phyloP scores from a whole-genome alignment of 1,140 invertebrate species.

The Drosophila ambigua region DNA sequence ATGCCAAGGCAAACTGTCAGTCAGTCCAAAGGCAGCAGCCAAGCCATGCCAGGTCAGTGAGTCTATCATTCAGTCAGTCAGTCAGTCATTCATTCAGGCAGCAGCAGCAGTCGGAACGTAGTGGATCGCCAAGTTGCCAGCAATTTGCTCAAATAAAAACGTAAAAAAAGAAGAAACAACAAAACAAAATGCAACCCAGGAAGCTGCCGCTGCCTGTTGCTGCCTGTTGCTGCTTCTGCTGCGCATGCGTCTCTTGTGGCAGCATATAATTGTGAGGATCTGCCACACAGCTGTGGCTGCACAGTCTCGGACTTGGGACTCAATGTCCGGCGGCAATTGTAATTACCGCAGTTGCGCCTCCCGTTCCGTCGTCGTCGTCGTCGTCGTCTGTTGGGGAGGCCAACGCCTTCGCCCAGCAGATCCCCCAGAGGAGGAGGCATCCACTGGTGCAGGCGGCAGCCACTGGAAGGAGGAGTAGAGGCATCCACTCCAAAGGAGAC shows the following conservation, averaged over 20 bases:
- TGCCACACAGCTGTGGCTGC: slow-evolving; percentile 64
- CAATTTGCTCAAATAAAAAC: slow-evolving; percentile 82
- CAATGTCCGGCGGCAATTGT: slow-evolving; percentile 81
- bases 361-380: slow-evolving; percentile 60
- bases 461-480: too few species aligned
- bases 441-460: too few species aligned
- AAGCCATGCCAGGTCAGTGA: slow-evolving; percentile 64
- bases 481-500: too few species aligned
- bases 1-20: slow-evolving; percentile 67
- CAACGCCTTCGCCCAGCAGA: slow-evolving; percentile 68
- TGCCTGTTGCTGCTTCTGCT: slow-evolving; percentile 10
- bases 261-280: slow-evolving; percentile 77
- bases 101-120: slow-evolving; percentile 19
- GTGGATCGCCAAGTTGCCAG: slow-evolving; percentile 67
- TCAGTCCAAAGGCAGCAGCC: slow-evolving; percentile 31
- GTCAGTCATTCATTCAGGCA: slow-evolving; percentile 66
- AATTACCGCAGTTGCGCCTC: slow-evolving; percentile 82
- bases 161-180: slow-evolving; percentile 68
- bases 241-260: slow-evolving; percentile 75
- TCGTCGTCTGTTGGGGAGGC: slow-evolving; percentile 34
- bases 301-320: slow-evolving; percentile 46
- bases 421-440: slow-evolving; percentile 37
- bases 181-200: slow-evolving; percentile 63
- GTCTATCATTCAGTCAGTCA: slow-evolving; percentile 81
- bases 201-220: slow-evolving; percentile 21